These are phyloP conservation scores for Chymomyza caudatula DNA, from an alignment of 2,888 invertebrate species.

Conservation along the genomic window DNA sequence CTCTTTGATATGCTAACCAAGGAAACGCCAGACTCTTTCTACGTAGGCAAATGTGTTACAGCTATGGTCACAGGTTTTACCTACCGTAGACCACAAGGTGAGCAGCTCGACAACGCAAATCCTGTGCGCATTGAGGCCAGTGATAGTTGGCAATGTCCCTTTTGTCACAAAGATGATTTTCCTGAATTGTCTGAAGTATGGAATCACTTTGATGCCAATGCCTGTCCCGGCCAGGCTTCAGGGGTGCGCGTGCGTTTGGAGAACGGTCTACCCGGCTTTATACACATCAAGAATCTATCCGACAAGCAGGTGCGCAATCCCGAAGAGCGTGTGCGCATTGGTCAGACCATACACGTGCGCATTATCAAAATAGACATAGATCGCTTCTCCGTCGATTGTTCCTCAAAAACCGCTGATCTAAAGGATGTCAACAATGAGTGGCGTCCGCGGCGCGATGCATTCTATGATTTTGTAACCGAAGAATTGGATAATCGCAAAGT, in stretches of 20 bases:
- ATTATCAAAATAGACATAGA: slow-evolving; percentile 98
- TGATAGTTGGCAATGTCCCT: slow-evolving; percentile 98
- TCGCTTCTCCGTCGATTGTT: slow-evolving; percentile 94
- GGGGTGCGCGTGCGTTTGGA: slow-evolving; percentile 94
- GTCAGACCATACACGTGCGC: slow-evolving; percentile 91
- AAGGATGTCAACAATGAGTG: slow-evolving; percentile 93
- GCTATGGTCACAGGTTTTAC: slow-evolving; percentile 90
- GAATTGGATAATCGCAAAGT: slow-evolving; percentile 88
- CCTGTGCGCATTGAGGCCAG: slow-evolving; percentile 96
- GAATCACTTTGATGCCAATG: slow-evolving; percentile 98
- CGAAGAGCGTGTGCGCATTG: slow-evolving; percentile 91
- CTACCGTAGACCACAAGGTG: slow-evolving; percentile 92
- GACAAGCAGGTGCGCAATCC: slow-evolving; percentile 96
- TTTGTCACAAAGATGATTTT: slow-evolving; percentile 97
- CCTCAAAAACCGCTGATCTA: slow-evolving; percentile 94
- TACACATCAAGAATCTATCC: slow-evolving; percentile 94
- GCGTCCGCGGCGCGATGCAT: slow-evolving; percentile 92
- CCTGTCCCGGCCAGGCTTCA: slow-evolving; percentile 96
- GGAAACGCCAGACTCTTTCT: slow-evolving; percentile 96
- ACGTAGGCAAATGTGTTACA: slow-evolving; percentile 90
- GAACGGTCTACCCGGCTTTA: slow-evolving; percentile 94
- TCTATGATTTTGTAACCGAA: slow-evolving; percentile 92
- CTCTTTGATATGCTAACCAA: slow-evolving; percentile 96
- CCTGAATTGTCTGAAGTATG: slow-evolving; percentile 97
- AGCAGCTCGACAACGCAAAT: slow-evolving; percentile 96